phyloP scores from a whole-genome alignment of 2,888 invertebrate genomes.

The Nemotelus nigrinus region DNA sequence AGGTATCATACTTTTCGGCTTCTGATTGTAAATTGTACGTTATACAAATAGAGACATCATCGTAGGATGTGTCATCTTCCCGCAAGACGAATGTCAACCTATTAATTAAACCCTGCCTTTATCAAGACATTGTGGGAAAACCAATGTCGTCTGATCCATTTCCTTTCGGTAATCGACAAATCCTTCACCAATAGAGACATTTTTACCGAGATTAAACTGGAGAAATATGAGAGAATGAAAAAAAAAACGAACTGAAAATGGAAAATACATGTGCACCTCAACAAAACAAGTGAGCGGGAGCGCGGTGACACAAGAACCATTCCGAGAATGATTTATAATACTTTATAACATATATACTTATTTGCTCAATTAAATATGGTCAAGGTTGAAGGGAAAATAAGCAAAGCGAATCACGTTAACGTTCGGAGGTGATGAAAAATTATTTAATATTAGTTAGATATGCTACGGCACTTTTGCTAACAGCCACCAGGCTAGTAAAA shows the following conservation, averaged over 20 bases:
- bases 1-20: conserved; percentile 1
- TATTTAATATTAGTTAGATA: neutral
- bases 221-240: neutral
- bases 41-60: conserved; percentile 17
- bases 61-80: neutral
- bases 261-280: neutral
- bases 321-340: neutral
- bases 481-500: neutral
- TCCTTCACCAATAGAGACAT: neutral
- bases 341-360: neutral
- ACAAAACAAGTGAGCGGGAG: neutral
- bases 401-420: neutral
- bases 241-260: neutral
- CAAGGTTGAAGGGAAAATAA: neutral
- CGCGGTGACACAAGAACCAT: neutral
- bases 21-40: neutral
- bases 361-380: conserved; percentile 5
- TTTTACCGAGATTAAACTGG: neutral
- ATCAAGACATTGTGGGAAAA: conserved; percentile 5
- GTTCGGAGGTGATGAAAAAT: neutral
- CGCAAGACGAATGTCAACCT: neutral
- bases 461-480: neutral
- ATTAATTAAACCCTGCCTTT: neutral
- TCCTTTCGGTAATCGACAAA: neutral
- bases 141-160: neutral